Evolutionary conservation across 2,113 vertebrate species (phyloP).

Genomic region (Odontophorus gujanensis): DNA sequence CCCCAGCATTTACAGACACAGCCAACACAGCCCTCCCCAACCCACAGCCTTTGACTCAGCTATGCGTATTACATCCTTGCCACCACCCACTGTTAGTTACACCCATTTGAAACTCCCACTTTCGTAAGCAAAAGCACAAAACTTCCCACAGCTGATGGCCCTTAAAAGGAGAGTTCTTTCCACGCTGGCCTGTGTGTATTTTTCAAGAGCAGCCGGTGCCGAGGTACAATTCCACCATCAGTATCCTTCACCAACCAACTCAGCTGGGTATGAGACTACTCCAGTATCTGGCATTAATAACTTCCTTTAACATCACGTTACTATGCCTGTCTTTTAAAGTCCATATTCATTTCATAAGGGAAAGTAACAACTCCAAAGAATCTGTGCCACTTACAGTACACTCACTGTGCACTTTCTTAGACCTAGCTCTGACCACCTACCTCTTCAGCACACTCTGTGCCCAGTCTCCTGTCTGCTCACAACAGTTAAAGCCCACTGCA

Average conservation of each 20-base stretch:
- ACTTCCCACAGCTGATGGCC: background rate
- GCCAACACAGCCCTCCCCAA: background rate
- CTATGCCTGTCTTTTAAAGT: background rate
- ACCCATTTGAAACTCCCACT: background rate
- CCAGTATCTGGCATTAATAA: background rate
- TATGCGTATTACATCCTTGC: background rate
- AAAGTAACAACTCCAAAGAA: background rate
- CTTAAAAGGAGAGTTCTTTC: background rate
- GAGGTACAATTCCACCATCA: background rate
- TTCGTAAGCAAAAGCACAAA: background rate
- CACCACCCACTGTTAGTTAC: background rate
- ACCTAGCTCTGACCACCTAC: background rate
- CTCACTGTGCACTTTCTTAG: background rate
- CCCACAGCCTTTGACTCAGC: conserved; percentile 24
- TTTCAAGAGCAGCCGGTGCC: background rate
- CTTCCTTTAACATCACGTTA: background rate
- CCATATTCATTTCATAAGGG: background rate
- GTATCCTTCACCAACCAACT: background rate
- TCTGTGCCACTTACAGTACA: background rate
- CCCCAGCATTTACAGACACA: background rate
- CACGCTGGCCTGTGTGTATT: background rate
- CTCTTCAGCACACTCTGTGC: background rate
- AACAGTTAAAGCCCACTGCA: background rate
- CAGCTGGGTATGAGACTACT: background rate
- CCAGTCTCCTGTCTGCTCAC: background rate